Percentiles rank a stretch among this genome's conserved stretches.
These are phyloP conservation scores for Cancer borealis DNA, from an alignment of 2,888 invertebrate genomes.

Conservation along the genomic window DNA sequence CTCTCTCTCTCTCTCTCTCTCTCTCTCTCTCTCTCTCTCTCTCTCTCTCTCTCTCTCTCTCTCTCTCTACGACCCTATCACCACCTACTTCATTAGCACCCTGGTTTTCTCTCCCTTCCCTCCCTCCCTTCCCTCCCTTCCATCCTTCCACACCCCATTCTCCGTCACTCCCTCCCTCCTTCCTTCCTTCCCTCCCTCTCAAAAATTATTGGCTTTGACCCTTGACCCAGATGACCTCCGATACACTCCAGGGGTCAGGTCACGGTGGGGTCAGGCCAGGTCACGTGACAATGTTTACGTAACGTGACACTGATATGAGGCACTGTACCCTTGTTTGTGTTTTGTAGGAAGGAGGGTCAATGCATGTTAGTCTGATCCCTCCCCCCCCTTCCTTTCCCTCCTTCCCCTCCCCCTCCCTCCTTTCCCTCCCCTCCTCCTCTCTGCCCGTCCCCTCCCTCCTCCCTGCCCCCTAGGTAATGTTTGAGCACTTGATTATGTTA, in stretches of 20 bases:
- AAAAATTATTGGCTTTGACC: background rate
- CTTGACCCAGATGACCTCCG: background rate
- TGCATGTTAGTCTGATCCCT: too few species aligned
- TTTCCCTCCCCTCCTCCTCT: too few species aligned
- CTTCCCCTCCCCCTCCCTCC: too few species aligned
- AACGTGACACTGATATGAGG: background rate
- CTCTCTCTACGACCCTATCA: background rate
- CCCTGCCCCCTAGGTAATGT: background rate
- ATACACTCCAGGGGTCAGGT: background rate
- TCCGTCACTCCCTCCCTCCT: background rate
- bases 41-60: slow-evolving; percentile 13
- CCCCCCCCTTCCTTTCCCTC: too few species aligned
- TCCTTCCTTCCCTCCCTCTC: background rate
- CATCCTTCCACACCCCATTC: background rate
- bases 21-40: slow-evolving; percentile 8
- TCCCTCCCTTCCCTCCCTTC: background rate
- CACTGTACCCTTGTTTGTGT: background rate
- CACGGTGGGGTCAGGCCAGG: background rate
- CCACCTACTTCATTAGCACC: background rate
- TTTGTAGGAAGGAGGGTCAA: background rate
- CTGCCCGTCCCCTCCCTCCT: background rate
- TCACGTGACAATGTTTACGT: background rate
- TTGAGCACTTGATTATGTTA: background rate
- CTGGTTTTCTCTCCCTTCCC: background rate
- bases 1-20: background rate